Base-by-base conservation (phyloP, 53 echinoderm and acorn worm genomes). In the Echinometra lucunter region DNA sequence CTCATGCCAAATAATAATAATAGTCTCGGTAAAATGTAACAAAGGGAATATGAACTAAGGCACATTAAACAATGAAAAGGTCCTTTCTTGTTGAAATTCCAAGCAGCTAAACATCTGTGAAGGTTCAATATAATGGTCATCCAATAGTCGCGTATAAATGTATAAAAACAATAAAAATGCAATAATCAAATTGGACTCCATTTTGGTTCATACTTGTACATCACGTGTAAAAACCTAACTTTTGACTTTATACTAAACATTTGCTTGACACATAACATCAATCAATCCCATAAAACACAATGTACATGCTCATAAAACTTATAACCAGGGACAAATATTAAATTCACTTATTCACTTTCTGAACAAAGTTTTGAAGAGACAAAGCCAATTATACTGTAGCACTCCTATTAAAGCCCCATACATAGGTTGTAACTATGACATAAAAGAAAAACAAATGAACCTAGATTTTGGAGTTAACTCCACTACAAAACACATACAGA, bases 141-240 rank as follows among this genome's bases (percentile, higher is more conserved):
- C n/a, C 85, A 53, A 17, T 85, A 47, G n/a, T 49, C 85, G 49
- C 28, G 85, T 85, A 83, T 85, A 85, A 85, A 85, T 85, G 85
- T 85, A 85, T 85, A 85, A 85, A 85, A 85, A 85, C 49, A 85
- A 85, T 28, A 10, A 8, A 45, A 49, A 85, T 47, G 49, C 85
- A 85, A 47, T 47, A 0, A 85, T 49, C 85, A 85, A 8, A 12
- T 85, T 85, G 85, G 49, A 69, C 11, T 8, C 28, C 30, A 69
- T 34, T 69, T 34, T 63, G 63, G 63, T 63, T 4, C 12, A 19
- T 12, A 66, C 21, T 23, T 66, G 23, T 66, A 21, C 25, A 19
- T 60, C 19, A 63, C 5, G 21, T 25, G 25, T 3, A 63, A 63
- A 5, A 25, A 27, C 63, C 53, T 1, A 63, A 63, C 23, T 63